phyloP scores from a whole-genome alignment of 2,797 vertebrate genomes.

The Mormyrus proboscirostris region DNA sequence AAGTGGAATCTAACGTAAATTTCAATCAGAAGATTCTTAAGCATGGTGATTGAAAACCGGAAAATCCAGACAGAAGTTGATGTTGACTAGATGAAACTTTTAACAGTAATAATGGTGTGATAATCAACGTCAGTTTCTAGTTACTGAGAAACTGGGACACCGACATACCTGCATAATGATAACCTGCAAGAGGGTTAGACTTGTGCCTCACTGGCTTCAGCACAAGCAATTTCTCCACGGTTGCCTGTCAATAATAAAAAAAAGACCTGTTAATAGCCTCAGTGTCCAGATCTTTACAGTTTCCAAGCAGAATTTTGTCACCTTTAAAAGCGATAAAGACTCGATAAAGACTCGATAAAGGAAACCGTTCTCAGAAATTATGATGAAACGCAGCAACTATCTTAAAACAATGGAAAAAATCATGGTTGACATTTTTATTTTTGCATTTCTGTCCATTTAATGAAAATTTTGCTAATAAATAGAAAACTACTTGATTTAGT shows the following conservation, averaged over 20 bases:
- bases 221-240: slow-evolving; percentile 73
- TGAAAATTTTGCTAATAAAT: background rate
- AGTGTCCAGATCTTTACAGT: background rate
- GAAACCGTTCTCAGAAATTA: background rate
- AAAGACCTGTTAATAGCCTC: background rate
- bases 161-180: slow-evolving; percentile 76
- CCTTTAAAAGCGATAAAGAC: background rate
- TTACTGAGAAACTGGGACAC: background rate
- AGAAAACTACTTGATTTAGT: background rate
- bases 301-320: background rate
- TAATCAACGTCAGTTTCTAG: background rate
- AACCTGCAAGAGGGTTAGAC: slow-evolving; percentile 65
- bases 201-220: slow-evolving; percentile 59
- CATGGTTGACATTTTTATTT: background rate
- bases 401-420: background rate
- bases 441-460: background rate
- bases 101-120: background rate
- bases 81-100: background rate
- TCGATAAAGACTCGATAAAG: background rate
- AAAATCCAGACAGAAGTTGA: background rate
- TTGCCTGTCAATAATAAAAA: slow-evolving; percentile 47
- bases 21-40: background rate
- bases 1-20: background rate
- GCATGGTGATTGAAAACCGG: background rate
- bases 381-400: background rate